Conservation (phyloP, 1,140 invertebrate species). For the Caligus rogercresseyi region DNA sequence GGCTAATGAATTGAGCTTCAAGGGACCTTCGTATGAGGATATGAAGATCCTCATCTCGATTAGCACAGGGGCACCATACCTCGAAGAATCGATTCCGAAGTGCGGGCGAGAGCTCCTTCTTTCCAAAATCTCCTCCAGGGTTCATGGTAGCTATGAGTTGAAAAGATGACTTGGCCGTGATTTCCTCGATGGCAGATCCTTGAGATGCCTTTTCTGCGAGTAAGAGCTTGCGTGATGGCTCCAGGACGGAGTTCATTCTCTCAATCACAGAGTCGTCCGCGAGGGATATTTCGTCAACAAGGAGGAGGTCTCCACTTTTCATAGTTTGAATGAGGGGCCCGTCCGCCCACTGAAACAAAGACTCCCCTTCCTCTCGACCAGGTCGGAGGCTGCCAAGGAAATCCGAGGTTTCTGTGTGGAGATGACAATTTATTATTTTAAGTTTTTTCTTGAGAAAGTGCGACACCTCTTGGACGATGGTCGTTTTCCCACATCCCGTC, state of each 20-base stretch:
- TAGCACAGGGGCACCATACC: conserved; percentile 70
- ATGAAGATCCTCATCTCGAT: conserved; percentile 1
- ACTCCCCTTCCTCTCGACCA: conserved; percentile 10
- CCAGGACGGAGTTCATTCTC: conserved; percentile 78
- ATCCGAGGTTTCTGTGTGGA: conserved; percentile 94
- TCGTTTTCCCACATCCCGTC: conserved; percentile 97
- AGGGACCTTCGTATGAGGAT: background rate
- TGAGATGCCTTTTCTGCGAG: conserved; percentile 63
- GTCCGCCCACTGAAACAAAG: conserved; percentile 89
- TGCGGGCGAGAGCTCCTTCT: conserved; percentile 96
- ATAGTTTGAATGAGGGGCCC: conserved; percentile 84
- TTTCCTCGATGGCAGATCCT: conserved; percentile 32
- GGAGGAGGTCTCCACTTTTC: conserved; percentile 64
- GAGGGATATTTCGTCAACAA: conserved; percentile 97
- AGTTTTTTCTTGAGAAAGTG: conserved; percentile 44
- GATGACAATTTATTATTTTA: conserved; percentile 83
- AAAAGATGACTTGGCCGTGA: conserved; percentile 57
- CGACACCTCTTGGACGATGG: conserved; percentile 74
- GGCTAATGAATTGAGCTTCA: conserved; percentile 42
- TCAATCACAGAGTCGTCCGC: conserved; percentile 97
- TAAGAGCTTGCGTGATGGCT: conserved; percentile 75
- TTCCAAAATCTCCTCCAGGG: conserved; percentile 97
- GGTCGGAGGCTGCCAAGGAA: conserved; percentile 89
- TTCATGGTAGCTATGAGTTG: conserved; percentile 98
- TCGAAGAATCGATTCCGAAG: conserved; percentile 94